Evolutionary conservation across 2,113 vertebrate genomes (phyloP).

Genomic region (Sebastes schlegelii): DNA sequence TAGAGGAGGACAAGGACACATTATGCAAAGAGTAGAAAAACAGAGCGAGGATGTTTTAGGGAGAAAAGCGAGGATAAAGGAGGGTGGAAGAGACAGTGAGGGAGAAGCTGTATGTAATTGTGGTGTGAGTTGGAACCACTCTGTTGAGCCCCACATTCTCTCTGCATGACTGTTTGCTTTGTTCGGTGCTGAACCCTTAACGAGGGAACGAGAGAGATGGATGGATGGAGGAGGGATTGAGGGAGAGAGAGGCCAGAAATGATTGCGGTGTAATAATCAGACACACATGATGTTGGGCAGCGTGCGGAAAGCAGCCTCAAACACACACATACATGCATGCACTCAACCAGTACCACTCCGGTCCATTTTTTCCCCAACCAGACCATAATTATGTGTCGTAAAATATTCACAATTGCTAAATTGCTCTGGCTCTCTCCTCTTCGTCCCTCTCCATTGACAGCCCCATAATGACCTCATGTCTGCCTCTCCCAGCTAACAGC

Average conservation of each 20-base stretch:
- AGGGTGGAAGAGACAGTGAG: constrained; percentile 59
- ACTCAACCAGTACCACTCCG: constrained; percentile 56
- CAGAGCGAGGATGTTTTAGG: constrained; percentile 52
- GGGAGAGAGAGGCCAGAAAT: constrained; percentile 64
- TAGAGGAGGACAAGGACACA: constrained; percentile 42
- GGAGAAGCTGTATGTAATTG: constrained; percentile 71
- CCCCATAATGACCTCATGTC: constrained; percentile 80
- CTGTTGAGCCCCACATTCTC: constrained; percentile 69
- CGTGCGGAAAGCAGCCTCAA: constrained; percentile 28
- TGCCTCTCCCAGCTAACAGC: constrained; percentile 75
- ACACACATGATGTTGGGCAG: constrained; percentile 74
- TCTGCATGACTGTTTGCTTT: constrained; percentile 79
- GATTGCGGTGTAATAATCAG: constrained; percentile 78
- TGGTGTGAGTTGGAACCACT: constrained; percentile 66
- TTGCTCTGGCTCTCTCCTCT: constrained; percentile 75
- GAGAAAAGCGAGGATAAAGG: constrained; percentile 35
- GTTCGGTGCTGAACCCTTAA: constrained; percentile 66
- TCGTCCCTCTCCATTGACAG: constrained; percentile 73
- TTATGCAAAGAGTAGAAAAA: constrained; percentile 64
- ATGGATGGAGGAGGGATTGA: constrained; percentile 63
- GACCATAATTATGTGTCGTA: constrained; percentile 81
- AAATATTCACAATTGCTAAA: constrained; percentile 82
- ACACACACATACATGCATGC: constrained; percentile 41
- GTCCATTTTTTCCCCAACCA: constrained; percentile 63
- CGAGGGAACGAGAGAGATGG: constrained; percentile 60